These are phyloP conservation scores for Saxicola maurus DNA, from an alignment of 2,797 vertebrate genomes.

Conservation along the genomic window DNA sequence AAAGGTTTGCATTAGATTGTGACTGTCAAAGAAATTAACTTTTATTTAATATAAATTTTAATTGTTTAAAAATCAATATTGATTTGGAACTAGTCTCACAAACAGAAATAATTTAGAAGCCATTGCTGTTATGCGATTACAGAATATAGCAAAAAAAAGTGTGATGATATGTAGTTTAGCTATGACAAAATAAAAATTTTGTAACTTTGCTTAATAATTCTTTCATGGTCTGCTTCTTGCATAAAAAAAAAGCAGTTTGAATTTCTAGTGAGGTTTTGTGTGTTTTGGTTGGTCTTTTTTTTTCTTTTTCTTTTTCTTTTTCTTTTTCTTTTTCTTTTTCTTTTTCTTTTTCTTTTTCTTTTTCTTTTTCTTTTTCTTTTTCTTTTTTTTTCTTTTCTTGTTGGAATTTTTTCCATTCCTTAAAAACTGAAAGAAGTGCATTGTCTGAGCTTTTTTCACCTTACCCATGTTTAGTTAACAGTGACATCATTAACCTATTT, in stretches of 20 bases:
- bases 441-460: background rate
- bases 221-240: background rate
- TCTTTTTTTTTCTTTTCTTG: accelerated
- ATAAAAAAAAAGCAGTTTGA: background rate
- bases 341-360: accelerated
- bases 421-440: background rate
- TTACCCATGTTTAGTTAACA: background rate
- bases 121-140: background rate
- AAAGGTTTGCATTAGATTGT: background rate
- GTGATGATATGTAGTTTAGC: background rate
- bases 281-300: background rate
- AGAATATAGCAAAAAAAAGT: background rate
- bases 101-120: background rate
- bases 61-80: background rate
- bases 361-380: no score
- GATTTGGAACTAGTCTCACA: background rate
- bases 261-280: background rate
- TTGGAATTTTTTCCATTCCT: background rate
- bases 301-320: accelerated
- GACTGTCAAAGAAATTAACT: background rate
- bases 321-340: no score
- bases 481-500: conserved; percentile 45
- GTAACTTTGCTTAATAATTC: background rate
- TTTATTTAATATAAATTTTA: background rate
- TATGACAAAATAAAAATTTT: background rate